Base-by-base conservation (phyloP, 1,140 invertebrate genomes). In the Drosophila biarmipes region DNA sequence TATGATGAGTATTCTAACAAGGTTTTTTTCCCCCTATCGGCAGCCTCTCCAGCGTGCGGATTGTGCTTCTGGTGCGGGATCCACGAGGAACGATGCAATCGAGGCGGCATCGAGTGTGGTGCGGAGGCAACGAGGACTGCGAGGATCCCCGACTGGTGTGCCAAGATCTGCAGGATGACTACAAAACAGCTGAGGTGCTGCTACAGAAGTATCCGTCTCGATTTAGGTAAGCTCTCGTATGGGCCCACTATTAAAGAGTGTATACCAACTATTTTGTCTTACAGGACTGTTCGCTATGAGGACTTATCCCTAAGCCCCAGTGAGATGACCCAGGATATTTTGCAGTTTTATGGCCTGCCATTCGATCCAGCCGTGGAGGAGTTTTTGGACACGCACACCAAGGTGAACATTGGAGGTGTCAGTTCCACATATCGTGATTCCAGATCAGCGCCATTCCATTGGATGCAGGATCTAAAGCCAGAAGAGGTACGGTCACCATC, bases 41-140 rank as follows among this genome's bases (percentile, higher is more conserved):
- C 58, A 96, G 96, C 71, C 93, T 96, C 21, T 73, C 81, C 82
- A 96, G 96, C 82, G 92, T 97, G 63, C 95, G 95, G 91, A 94
- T 98, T 55, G 92, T 98, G 56, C 92, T 97, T 14, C 92, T 98
- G 67, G 94, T 97, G 37, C 93, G 97, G 43, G 97, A 98, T 93
- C 97, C 97, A 10, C 93, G 97, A 42, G 97, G 96, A 15, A 97
- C 96, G 46, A 93, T 98, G 90, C 97, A 97, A 91, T 98, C 97
- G 0, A 93, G 97, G 38, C 95, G 95, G 62, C 96, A 97, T 91
- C 93, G 97, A 4, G 94, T 95, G 51, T 98, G 97, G 96, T 98
- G 97, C 90, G 96, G 95, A 0, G 94, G 94, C n/a, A 93, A 95
- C 62, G 94, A 95, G 6, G 96, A 97, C 90, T 98, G 97, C 92